Conservation (phyloP, 2,797 vertebrate genomes). For the Capromys pilorides region DNA sequence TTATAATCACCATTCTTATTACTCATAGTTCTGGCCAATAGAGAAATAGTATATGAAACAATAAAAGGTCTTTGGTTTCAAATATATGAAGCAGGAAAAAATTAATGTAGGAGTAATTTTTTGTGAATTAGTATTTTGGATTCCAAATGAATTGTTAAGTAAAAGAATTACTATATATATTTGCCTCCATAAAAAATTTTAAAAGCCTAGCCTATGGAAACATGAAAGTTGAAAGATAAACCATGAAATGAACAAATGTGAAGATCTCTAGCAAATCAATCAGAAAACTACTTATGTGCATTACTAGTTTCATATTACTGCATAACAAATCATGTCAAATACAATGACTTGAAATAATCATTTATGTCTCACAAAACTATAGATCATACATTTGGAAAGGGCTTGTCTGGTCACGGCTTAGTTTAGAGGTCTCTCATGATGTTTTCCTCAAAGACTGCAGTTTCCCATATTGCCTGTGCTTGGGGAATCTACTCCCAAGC, state of each 20-base stretch:
- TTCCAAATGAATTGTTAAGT: background rate
- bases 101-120: background rate
- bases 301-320: background rate
- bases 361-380: background rate
- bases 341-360: background rate
- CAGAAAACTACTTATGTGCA: background rate
- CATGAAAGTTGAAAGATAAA: background rate
- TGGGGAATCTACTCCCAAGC: background rate
- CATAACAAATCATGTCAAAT: background rate
- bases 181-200: background rate
- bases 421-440: background rate
- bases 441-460: background rate
- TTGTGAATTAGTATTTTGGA: background rate
- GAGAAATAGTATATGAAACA: background rate
- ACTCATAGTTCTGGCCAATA: background rate
- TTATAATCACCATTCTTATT: background rate
- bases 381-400: background rate
- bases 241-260: background rate
- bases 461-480: background rate
- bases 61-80: conserved; percentile 9
- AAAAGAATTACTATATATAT: background rate
- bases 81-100: background rate
- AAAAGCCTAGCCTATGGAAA: background rate
- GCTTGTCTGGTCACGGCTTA: background rate
- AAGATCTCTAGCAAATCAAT: background rate